A percentile compares a stretch with the other conserved stretches of the same genome.
Evolutionary conservation across 2,888 invertebrate genomes (phyloP).

Genomic region (Galerucella pusilla): DNA sequence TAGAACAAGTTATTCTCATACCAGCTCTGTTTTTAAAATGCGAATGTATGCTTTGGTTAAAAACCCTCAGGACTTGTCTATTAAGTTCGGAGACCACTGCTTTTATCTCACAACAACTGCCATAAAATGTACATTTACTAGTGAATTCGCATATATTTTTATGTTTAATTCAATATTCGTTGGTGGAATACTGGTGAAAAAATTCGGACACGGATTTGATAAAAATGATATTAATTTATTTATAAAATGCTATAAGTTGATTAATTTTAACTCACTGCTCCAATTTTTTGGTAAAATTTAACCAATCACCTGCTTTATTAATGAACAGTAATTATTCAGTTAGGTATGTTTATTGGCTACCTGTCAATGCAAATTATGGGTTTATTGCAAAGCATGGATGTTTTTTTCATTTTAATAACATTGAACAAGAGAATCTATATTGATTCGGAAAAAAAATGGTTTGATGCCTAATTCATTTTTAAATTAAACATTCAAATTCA

Average conservation of each 20-base stretch:
- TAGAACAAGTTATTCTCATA: background rate
- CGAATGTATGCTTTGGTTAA: slow-evolving; percentile 7
- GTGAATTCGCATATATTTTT: background rate
- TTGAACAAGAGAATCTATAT: background rate
- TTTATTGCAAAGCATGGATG: background rate
- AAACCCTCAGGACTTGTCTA: slow-evolving; percentile 16
- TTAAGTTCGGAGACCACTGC: slow-evolving; percentile 6
- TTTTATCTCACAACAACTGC: slow-evolving; percentile 2
- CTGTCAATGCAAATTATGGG: background rate
- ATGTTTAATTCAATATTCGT: background rate
- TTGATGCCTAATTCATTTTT: too few species aligned
- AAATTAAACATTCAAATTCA: too few species aligned
- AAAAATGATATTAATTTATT: background rate
- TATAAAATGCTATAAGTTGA: background rate
- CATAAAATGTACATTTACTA: background rate
- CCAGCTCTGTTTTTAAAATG: slow-evolving; percentile 17
- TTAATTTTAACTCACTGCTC: background rate
- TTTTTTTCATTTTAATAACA: background rate
- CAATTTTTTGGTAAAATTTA: too few species aligned
- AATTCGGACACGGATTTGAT: background rate
- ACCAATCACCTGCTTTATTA: background rate
- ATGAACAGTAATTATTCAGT: background rate
- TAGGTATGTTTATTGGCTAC: background rate
- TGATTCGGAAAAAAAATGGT: too few species aligned
- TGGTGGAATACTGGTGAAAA: background rate